phyloP scores from a whole-genome alignment of 2,113 vertebrate genomes.

The Gambusia affinis region DNA sequence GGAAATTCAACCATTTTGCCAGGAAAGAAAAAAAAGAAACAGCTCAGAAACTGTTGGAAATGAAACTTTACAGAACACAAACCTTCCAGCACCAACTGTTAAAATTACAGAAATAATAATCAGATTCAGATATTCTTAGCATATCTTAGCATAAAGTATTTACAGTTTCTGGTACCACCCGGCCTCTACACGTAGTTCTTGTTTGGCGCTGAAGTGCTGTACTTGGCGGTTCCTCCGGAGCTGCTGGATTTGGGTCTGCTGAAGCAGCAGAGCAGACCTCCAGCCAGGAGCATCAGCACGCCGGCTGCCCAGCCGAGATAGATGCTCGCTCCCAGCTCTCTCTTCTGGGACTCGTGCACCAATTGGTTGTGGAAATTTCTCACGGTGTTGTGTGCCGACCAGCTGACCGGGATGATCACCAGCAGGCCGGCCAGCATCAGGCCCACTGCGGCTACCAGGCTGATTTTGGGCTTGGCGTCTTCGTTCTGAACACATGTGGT shows the following conservation, averaged over 20 bases:
- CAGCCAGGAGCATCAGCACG: constrained; percentile 74
- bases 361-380: constrained; percentile 71
- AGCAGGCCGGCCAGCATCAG: constrained; percentile 77
- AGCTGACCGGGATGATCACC: constrained; percentile 80
- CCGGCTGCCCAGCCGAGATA: constrained; percentile 80
- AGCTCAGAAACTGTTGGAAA: not conserved
- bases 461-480: constrained; percentile 77
- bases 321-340: constrained; percentile 80
- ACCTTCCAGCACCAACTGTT: constrained; percentile 1
- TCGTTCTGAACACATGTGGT: constrained; percentile 80
- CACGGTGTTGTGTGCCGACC: constrained; percentile 73
- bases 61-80: not conserved
- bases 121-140: not conserved
- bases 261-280: constrained; percentile 83
- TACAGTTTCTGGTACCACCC: constrained; percentile 24
- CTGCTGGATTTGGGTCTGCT: constrained; percentile 61
- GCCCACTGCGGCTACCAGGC: constrained; percentile 70
- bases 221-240: constrained; percentile 72
- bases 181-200: constrained; percentile 78
- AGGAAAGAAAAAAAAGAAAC: not conserved
- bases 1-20: not conserved
- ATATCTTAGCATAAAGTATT: constrained; percentile 43
- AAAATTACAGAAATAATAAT: not conserved
- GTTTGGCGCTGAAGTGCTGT: constrained; percentile 62
- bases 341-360: not conserved